Evolutionary conservation across 2,113 vertebrate genomes (phyloP), one percentile per base, ranked within the genome.

Genomic region (Nannospalax galili): DNA sequence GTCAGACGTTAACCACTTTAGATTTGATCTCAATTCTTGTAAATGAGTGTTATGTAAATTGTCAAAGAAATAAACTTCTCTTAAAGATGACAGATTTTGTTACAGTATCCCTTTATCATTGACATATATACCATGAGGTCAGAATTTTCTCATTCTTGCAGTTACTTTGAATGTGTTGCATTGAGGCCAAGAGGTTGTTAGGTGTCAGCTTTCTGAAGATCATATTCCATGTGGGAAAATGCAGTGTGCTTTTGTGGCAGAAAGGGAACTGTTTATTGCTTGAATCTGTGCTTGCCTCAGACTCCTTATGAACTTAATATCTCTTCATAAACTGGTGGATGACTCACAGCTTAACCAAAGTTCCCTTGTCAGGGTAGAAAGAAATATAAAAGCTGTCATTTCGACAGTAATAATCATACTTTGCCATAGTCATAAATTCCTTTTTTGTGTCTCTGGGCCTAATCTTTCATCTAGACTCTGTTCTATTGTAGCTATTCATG

Each of bases 151-250:
- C 60, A 82, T 89, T 88, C 72, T 95, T 95, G 40, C 48, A 58
- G 37, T 88, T 96, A 90, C 90, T 97, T 97, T 93, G 72, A 88
- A 64, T 84, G 78, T 79, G 58, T 20, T 85, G 17, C 88, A 69
- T 84, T 82, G 81, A 95, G 73, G 90, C 81, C 86, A 92, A 60
- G 72, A 75, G 90, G 84, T 58, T 90, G 84, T 67, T 72, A 93
- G 79, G 94, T 96, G 72, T 97, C 96, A 74, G 24, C 73, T 97
- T 97, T 96, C 95, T 82, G 30, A 95, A 93, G 94, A 94, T 98
- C 96, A 96, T 90, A 96, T 98, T 97, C 81, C 96, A 82, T 95
- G 93, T 98, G 97, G 95, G 97, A 97, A 97, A 97, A 96, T 89
- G 88, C 77, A 93, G 48, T 64, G 86, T 65, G 65, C 60, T 95